phyloP scores from a whole-genome alignment of 2,888 invertebrate species.

The Dasysyrphus albostriatus region DNA sequence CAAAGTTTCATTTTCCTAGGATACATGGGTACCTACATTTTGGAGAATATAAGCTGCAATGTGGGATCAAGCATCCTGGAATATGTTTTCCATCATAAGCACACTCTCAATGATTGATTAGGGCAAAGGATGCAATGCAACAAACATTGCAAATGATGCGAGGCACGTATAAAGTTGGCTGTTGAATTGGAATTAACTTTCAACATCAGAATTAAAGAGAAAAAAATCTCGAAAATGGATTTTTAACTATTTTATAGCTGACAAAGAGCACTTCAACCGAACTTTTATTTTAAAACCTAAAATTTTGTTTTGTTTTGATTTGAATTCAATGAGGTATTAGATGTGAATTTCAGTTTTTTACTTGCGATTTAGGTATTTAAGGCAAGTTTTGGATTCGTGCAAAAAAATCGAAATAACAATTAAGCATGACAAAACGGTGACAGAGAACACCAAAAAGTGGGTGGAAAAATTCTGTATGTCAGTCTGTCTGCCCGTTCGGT shows the following conservation, averaged over 20 bases:
- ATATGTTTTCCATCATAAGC: conserved; percentile 15
- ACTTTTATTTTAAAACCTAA: neutral
- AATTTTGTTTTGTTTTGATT: neutral
- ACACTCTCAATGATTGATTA: conserved; percentile 39
- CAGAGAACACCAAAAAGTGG: too few species aligned
- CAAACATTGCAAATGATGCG: neutral
- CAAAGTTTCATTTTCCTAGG: conserved; percentile 31
- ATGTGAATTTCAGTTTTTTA: too few species aligned
- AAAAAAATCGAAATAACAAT: too few species aligned
- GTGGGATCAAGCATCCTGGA: conserved; percentile 28
- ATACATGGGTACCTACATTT: neutral
- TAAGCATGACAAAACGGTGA: too few species aligned
- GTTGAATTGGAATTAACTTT: conserved; percentile 12
- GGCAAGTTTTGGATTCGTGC: too few species aligned
- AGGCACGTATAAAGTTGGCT: neutral
- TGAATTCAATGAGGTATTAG: neutral
- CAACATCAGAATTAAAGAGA: neutral
- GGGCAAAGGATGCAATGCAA: conserved; percentile 19
- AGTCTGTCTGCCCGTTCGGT: too few species aligned
- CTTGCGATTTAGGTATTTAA: too few species aligned
- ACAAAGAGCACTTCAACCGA: neutral
- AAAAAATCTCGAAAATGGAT: conserved; percentile 6
- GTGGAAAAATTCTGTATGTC: too few species aligned
- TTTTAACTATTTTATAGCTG: conserved; percentile 26
- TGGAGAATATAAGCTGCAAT: conserved; percentile 17